phyloP scores from a whole-genome alignment of 2,113 vertebrate genomes.

The Platysteira castanea region DNA sequence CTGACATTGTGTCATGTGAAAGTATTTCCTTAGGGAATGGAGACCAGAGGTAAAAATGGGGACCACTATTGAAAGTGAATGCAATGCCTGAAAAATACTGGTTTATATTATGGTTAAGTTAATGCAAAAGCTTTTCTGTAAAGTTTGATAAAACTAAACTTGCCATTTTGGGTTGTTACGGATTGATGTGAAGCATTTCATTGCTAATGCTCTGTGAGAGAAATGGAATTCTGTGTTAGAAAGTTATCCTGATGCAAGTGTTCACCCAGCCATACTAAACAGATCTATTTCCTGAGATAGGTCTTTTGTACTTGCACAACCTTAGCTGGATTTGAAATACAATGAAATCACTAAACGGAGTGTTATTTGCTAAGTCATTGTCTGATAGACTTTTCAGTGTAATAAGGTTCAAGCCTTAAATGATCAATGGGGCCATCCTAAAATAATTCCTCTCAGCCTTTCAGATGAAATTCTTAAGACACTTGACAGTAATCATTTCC shows the following conservation, averaged over 20 bases:
- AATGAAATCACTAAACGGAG: not conserved
- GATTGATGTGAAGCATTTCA: not conserved
- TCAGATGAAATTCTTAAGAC: slow-evolving; percentile 42
- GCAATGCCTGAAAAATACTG: not conserved
- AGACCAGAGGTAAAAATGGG: not conserved
- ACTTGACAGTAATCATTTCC: slow-evolving; percentile 60
- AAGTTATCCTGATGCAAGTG: not conserved
- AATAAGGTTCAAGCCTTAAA: slow-evolving; percentile 7
- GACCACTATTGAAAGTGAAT: not conserved
- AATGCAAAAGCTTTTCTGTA: not conserved
- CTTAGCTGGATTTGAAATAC: not conserved
- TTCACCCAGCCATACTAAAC: not conserved
- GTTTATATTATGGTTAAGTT: not conserved
- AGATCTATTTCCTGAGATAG: not conserved
- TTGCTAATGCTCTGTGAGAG: not conserved
- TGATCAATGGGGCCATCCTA: slow-evolving; percentile 10
- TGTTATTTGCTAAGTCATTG: slow-evolving; percentile 24
- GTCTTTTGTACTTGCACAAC: not conserved
- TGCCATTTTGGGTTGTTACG: not conserved
- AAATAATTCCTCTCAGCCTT: slow-evolving; percentile 54
- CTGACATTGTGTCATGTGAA: not conserved
- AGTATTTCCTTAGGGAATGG: not conserved
- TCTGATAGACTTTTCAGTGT: not conserved
- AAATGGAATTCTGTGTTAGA: not conserved
- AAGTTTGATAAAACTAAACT: not conserved